These are phyloP conservation scores for Netelia fuscicornis DNA, from an alignment of 2,888 invertebrate genomes.

Conservation along the genomic window DNA sequence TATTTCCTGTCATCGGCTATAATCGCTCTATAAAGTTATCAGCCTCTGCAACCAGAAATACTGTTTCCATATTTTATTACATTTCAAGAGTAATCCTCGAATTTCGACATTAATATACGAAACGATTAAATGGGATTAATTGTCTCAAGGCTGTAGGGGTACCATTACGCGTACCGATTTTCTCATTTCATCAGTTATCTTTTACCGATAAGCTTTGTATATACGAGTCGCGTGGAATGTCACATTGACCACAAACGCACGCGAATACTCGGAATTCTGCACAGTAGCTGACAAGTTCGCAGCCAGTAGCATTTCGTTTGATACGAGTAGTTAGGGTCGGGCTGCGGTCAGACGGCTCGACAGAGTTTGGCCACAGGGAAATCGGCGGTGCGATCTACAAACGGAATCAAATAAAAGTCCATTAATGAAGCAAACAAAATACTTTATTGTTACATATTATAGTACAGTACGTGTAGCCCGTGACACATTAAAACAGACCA, in stretches of 20 bases:
- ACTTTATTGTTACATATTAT: constrained; percentile 85
- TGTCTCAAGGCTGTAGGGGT: too few species aligned
- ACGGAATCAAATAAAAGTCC: constrained; percentile 4
- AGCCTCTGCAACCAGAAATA: too few species aligned
- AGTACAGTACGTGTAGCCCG: constrained; percentile 85
- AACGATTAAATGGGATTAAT: too few species aligned
- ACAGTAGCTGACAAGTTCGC: neutral
- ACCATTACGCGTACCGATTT: too few species aligned
- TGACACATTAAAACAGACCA: constrained; percentile 85
- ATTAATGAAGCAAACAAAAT: constrained; percentile 84
- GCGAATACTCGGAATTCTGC: constrained; percentile 48
- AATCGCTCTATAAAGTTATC: too few species aligned
- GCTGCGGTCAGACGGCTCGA: constrained; percentile 49
- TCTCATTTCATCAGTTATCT: too few species aligned
- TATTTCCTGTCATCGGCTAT: too few species aligned
- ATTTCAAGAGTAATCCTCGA: too few species aligned
- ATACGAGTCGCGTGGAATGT: neutral
- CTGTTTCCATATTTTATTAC: too few species aligned
- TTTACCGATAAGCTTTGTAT: neutral
- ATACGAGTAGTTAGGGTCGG: constrained; percentile 39
- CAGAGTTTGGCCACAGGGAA: neutral
- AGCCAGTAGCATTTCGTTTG: neutral
- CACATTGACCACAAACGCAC: constrained; percentile 6
- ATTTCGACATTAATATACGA: too few species aligned
- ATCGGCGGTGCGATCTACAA: neutral